Base-by-base conservation (phyloP, 2,888 invertebrate species). In the Tuta absoluta region DNA sequence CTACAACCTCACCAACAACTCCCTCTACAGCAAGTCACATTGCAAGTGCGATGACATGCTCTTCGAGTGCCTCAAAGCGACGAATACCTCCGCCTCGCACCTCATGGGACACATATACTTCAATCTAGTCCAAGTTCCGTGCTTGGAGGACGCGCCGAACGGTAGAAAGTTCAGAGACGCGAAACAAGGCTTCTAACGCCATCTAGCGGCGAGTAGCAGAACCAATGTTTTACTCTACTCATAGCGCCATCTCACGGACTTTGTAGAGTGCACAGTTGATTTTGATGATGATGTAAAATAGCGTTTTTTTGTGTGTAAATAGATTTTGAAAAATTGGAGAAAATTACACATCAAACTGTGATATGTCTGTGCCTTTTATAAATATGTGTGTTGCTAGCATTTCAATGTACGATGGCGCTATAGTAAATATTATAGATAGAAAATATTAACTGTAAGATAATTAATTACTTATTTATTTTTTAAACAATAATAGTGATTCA, bases 81-180 rank as follows among this genome's bases (percentile, higher is more conserved):
- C 95, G 37, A 93, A 94, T 72, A 94, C 95, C 28, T 94, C 95
- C 51, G 94, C 95, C 8, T 95, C 96, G 0, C 93, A 93, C 66
- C 84, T 95, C 66, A 95, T 97, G 94, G 97, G 97, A 51, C 95
- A 95, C 75, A 95, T 97, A 68, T 97, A 97, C 83, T 97, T 97
- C 84, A 97, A 97, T 81, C 86, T 97, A 69, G 94, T 96, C 51
- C 95, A 95, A 84, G 94, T 95, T 11, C 94, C 94, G 14, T 96
- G 96, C 74, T 89, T 96, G 62, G 94, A 94, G 64, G 95, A 95
- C 72, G 73, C 75, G 10, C 79, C 86, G 45, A 68, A 71, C 12
- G 92, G 91, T 14, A 80, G 85, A 68, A 77, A 76, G 64, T 93
- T 93, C 79, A 82, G 93, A 63, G 87, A 88, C 67, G 92, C 93